Base-by-base conservation (phyloP, 2,113 vertebrate genomes). In the Megaceryle torquata region DNA sequence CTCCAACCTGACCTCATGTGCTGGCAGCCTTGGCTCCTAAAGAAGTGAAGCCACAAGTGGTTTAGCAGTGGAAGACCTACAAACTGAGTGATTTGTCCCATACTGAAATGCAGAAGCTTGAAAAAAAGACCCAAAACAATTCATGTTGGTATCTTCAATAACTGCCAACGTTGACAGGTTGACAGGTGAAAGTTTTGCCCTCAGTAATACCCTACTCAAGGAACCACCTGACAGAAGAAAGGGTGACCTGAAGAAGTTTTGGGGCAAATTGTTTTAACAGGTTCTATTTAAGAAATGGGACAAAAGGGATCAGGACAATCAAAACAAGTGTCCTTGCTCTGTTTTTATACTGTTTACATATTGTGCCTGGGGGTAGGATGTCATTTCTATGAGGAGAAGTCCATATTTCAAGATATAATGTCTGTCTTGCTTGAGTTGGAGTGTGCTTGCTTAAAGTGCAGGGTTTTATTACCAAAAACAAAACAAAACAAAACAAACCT, bases 391-490 rank as follows among this genome's bases (percentile, higher is more conserved):
- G 63, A 93, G 33, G 48, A 87, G 50, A 83, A 77, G 24, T 63
- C 71, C 50, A 0, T 83, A 80, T 86, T 91, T 85, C 88, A 70
- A 65, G 44, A 74, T 78, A 57, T 4, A 91, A 57, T 50, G 75
- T 71, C 81, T 61, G 48, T 76, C 88, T 88, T 85, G 83, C 43
- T 82, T 50, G 82, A 91, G 57, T 91, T 13, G 9, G 54, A 82
- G 43, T 5, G 9, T 91, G 85, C 95, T 94, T 91, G 82, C 86
- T 76, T 94, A 12, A 84, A 82, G 81, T 88, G 91, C 95, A 91
- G 82, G 70, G 87, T 92, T 95, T 70, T 28, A 91, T 94, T 61
- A 31, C 24, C 50, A 65, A 72, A 79, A 77, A 28, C 16, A 80
- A 88, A 68, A 25, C 48, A 71, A 75, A 51, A 13, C 19, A 50